Evolutionary conservation across 1,140 invertebrate genomes (phyloP), one percentile per base, ranked within the genome.

Genomic region (Myzus persicae): DNA sequence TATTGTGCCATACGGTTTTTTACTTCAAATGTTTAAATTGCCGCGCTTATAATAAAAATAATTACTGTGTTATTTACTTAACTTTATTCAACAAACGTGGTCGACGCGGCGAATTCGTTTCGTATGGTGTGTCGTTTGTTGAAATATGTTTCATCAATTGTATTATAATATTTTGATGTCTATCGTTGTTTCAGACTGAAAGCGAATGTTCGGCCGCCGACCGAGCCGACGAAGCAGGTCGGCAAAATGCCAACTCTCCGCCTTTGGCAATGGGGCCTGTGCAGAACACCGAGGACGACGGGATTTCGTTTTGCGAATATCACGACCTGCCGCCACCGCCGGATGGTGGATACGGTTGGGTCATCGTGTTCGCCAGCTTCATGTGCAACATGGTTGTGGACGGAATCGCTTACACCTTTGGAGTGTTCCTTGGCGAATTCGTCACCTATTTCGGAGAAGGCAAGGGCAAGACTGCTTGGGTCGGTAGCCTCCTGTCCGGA

Each of bases 351-450:
- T 98, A 98, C 95, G 98, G 98, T 3, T 99, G 98, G 98, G 97
- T 99, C 95, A 97, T 99, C 94, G 99, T 99, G 48, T 97, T 99
- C 94, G 98, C 98, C 85, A 99, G 98, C 20, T 99, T 99, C 95
- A 97, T 99, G 96, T 99, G 98, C 95, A 99, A 99, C 96, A 97
- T 99, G 96, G 98, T 99, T 94, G 98, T 99, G n/a, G 99, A 99
- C 95, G 99, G 99, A 94, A 98, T 99, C 67, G 98, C 98, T 9
- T 99, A 99, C 95, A 98, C 98, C 9, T 99, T 99, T 95, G 98
- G 98, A 0, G 97, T 99, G 94, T 98, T 99, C 95, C 96, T 98
- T 8, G 96, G 96, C 31, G 97, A 98, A 94, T 97, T 99, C 93
- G 97, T 98, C 59, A 95, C 95, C 31, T 97, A 97, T 95, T 99